A percentile compares a stretch with the other conserved stretches of the same genome.
These are phyloP conservation scores for Artibeus jamaicensis DNA, from an alignment of 2,797 vertebrate genomes.

Conservation along the genomic window DNA sequence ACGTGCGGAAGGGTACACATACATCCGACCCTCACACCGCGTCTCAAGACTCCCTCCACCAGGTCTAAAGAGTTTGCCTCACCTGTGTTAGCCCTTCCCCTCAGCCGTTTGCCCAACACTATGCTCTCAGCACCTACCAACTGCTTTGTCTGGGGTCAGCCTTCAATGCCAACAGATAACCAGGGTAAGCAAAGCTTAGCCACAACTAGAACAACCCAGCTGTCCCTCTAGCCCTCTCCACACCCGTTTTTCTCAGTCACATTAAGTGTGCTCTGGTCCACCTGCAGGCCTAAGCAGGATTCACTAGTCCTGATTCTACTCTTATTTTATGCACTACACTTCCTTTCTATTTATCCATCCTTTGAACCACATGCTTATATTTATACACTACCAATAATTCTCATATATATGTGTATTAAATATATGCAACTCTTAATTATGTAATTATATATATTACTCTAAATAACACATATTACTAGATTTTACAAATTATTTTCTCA, in stretches of 20 bases:
- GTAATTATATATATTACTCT: neutral
- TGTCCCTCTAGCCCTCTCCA: neutral
- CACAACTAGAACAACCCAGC: fast-evolving
- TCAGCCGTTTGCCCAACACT: too few relatives aligned
- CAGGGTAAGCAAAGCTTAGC: neutral
- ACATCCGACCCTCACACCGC: neutral
- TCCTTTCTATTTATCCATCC: neutral
- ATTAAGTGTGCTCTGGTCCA: fast-evolving
- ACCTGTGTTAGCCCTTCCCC: neutral
- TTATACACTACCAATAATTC: neutral
- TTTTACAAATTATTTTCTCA: neutral
- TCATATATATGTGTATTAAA: neutral
- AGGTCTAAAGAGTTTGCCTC: neutral
- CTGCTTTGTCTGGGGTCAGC: neutral
- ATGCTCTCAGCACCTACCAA: neutral
- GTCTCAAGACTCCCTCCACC: too few relatives aligned
- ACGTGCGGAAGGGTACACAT: fast-evolving
- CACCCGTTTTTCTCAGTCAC: too few relatives aligned
- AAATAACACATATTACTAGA: neutral
- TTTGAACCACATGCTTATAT: neutral
- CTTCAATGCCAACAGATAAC: neutral
- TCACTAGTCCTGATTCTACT: neutral
- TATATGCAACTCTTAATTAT: neutral
- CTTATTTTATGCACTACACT: neutral
- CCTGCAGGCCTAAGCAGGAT: neutral